These are phyloP conservation scores for Opisthocomus hoazin DNA, from an alignment of 2,113 vertebrate species.

Conservation along the genomic window DNA sequence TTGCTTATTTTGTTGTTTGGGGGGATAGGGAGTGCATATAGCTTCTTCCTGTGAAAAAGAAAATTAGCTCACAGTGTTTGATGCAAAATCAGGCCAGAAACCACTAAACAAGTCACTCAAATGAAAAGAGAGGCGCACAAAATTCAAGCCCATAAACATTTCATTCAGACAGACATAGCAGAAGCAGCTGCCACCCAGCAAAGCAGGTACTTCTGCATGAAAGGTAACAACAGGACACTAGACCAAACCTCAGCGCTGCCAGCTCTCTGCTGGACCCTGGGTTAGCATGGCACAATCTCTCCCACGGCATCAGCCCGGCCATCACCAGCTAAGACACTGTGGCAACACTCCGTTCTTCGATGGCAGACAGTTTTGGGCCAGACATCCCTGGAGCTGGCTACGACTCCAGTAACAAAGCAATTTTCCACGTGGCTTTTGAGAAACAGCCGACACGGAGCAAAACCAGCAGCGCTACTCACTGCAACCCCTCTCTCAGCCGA, in stretches of 20 bases:
- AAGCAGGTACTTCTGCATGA: background rate
- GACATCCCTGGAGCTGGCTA: too few species aligned
- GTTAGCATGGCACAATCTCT: accelerated
- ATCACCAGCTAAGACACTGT: background rate
- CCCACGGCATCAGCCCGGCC: background rate
- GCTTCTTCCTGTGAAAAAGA: background rate
- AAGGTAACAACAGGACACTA: background rate
- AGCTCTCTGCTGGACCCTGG: background rate
- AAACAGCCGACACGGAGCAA: background rate
- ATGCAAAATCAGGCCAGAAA: background rate
- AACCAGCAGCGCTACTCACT: background rate
- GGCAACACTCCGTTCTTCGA: too few species aligned
- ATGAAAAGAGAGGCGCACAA: background rate
- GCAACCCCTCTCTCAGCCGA: background rate
- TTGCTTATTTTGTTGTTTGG: background rate
- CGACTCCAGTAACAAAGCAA: background rate
- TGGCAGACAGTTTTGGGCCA: background rate
- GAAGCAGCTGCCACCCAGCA: background rate
- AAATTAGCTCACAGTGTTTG: background rate
- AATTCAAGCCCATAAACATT: background rate
- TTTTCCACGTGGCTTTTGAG: background rate
- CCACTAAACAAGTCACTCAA: background rate
- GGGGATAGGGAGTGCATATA: accelerated
- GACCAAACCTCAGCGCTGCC: background rate
- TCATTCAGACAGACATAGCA: background rate